These are phyloP conservation scores for Macrophya alboannulata DNA, from an alignment of 2,888 invertebrate species.

Conservation along the genomic window DNA sequence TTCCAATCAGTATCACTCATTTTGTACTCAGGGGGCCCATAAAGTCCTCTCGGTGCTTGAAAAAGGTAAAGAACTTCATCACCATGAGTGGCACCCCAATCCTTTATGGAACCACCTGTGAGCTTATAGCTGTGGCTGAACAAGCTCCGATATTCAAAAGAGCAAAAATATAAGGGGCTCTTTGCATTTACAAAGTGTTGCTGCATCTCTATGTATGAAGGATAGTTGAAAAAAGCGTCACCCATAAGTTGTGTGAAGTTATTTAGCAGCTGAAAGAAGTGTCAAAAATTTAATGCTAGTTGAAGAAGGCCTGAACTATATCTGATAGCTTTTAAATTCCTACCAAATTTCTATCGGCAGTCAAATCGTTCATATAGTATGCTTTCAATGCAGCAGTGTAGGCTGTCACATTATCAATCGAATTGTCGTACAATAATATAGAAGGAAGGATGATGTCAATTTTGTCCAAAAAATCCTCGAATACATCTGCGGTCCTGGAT, in stretches of 20 bases:
- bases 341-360: not conserved
- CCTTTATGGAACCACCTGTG: not conserved
- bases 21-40: not conserved
- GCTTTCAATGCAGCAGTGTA: constrained; percentile 6
- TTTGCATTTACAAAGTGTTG: not conserved
- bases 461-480: not conserved
- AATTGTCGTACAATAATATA: not conserved
- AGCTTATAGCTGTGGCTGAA: not conserved
- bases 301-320: not conserved
- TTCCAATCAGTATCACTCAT: not conserved
- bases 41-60: not conserved
- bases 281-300: not conserved
- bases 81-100: constrained; percentile 14
- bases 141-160: constrained; percentile 4
- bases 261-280: not conserved
- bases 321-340: not conserved
- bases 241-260: not conserved
- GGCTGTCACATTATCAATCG: not conserved
- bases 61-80: constrained; percentile 9
- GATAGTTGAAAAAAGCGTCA: not conserved
- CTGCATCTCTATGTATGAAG: not conserved
- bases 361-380: constrained; percentile 18
- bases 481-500: not conserved
- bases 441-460: not conserved
- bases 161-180: constrained; percentile 1